Conservation (phyloP, 2,797 vertebrate genomes). For the Clarias platycephalus region DNA sequence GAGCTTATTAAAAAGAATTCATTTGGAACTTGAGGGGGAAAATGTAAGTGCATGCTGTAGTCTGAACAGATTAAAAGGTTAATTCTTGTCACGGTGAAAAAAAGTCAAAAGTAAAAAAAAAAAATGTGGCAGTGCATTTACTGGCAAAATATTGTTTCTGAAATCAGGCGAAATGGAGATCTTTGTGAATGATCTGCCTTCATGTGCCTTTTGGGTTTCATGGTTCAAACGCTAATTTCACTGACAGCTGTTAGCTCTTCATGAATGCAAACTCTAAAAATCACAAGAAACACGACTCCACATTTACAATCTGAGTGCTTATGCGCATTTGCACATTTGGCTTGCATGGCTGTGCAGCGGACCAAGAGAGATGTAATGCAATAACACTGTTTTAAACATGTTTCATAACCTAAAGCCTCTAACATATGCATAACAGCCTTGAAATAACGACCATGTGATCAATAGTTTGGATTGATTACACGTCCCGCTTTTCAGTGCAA, state of each 20-base stretch:
- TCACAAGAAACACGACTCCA: conserved; percentile 26
- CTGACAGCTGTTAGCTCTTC: conserved; percentile 33
- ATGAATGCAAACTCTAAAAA: conserved; percentile 31
- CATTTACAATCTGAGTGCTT: conserved; percentile 50
- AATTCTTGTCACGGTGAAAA: background rate
- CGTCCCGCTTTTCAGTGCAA: conserved; percentile 33
- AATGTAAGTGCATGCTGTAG: background rate
- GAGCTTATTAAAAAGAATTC: background rate
- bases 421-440: conserved; percentile 31
- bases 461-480: conserved; percentile 44
- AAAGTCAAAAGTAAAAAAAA: background rate
- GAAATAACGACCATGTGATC: conserved; percentile 30
- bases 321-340: conserved; percentile 25
- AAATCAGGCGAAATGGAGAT: conserved; percentile 9
- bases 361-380: background rate
- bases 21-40: background rate
- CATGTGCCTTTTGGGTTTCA: conserved; percentile 31
- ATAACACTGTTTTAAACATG: conserved; percentile 12
- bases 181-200: conserved; percentile 11
- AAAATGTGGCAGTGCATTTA: background rate
- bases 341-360: conserved; percentile 5
- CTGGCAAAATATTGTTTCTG: background rate
- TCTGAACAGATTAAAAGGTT: background rate
- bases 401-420: conserved; percentile 12
- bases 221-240: conserved; percentile 18